These are phyloP conservation scores for Antheraea mylitta DNA, from an alignment of 1,140 invertebrate genomes.

Conservation along the genomic window DNA sequence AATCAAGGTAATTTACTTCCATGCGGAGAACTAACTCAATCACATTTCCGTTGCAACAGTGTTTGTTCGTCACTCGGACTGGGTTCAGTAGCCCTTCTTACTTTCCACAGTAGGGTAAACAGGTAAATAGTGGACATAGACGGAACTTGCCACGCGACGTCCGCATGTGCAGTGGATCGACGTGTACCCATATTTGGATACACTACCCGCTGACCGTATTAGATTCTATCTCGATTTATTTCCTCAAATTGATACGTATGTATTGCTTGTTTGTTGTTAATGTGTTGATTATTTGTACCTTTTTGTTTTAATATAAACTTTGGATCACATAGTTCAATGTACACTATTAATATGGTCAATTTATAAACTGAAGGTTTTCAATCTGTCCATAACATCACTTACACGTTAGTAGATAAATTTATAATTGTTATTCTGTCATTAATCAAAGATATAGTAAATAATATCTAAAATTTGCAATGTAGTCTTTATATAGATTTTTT, in stretches of 20 bases:
- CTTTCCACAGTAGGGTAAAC: constrained; percentile 50
- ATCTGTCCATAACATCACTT: no score
- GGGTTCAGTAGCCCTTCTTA: constrained; percentile 32
- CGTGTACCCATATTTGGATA: constrained; percentile 55
- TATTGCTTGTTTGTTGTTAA: neutral
- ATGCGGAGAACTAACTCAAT: constrained; percentile 15
- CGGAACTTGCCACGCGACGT: constrained; percentile 51
- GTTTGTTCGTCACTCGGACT: constrained; percentile 16
- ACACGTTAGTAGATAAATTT: no score
- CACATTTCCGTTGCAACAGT: constrained; percentile 31
- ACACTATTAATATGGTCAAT: no score
- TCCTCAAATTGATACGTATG: constrained; percentile 5
- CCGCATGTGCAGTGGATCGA: constrained; percentile 53
- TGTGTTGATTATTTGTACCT: no score
- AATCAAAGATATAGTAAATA: no score
- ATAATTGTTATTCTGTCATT: no score
- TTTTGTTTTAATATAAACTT: no score
- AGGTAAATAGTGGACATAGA: constrained; percentile 56
- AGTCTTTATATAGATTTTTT: no score
- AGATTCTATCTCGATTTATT: constrained; percentile 43
- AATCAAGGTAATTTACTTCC: constrained; percentile 21
- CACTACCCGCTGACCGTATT: constrained; percentile 54
- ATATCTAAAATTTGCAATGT: no score
- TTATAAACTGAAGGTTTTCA: no score
- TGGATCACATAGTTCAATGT: no score